Conservation (phyloP, 2,113 vertebrate genomes). For the Climacteris rufus region DNA sequence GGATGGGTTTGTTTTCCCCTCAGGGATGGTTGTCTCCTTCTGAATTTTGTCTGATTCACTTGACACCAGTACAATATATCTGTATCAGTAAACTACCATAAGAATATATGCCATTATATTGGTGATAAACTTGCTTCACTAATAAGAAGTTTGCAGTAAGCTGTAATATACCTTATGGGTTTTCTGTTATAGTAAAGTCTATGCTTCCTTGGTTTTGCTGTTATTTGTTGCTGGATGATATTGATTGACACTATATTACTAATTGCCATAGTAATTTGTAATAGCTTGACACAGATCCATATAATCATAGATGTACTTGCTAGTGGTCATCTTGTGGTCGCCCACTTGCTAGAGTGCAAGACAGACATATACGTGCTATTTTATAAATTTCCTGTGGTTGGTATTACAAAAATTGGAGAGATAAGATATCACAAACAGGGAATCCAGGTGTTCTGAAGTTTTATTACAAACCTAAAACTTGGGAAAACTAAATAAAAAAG, state of each 20-base stretch:
- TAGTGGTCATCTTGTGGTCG: background rate
- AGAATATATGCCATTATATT: background rate
- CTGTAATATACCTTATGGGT: background rate
- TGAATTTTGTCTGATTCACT: background rate
- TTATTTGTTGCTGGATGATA: accelerated
- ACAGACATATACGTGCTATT: accelerated
- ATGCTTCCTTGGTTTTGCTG: background rate
- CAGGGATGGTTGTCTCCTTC: background rate
- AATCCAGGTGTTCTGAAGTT: background rate
- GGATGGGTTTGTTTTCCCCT: background rate
- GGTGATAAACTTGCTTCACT: background rate
- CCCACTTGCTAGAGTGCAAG: background rate
- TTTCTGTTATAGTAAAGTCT: background rate
- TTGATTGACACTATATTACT: background rate
- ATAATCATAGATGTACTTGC: background rate
- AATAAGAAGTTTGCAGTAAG: background rate
- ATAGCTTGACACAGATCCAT: background rate
- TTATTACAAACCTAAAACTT: background rate
- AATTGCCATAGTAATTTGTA: background rate
- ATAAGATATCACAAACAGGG: background rate
- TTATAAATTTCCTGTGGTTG: background rate
- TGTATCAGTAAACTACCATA: no score
- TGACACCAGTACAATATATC: background rate
- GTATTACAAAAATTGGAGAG: background rate
- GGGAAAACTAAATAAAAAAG: background rate